Percentiles rank a stretch among this genome's conserved stretches.
phyloP scores from a whole-genome alignment of 2,888 invertebrate species.

The Caenorhabditis panamensis region DNA sequence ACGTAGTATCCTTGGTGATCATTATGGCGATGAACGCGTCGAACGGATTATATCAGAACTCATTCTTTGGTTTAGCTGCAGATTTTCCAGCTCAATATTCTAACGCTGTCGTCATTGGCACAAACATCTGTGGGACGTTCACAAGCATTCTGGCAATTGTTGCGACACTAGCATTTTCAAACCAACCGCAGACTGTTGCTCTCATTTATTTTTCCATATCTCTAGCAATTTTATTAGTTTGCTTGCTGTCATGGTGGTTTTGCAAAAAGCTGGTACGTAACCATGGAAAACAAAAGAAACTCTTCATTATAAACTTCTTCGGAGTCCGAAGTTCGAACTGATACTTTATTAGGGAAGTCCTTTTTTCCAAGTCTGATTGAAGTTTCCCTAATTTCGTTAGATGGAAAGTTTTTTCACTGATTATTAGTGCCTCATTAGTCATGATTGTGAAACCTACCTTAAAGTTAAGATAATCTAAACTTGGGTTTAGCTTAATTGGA shows the following conservation, averaged over 20 bases:
- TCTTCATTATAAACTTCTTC: no score
- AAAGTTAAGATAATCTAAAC: no score
- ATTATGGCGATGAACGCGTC: conserved; percentile 85
- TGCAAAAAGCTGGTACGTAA: conserved; percentile 92
- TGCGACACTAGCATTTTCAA: conserved; percentile 65
- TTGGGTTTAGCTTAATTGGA: no score
- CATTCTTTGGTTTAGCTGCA: conserved; percentile 95
- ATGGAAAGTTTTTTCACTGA: no score
- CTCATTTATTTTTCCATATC: conserved; percentile 98
- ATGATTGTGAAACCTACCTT: no score
- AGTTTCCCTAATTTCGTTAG: no score
- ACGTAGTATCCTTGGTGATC: conserved; percentile 82
- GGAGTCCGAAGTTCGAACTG: neutral
- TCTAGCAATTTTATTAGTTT: conserved; percentile 91
- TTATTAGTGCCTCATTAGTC: no score
- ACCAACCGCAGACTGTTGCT: conserved; percentile 85
- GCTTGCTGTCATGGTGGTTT: conserved; percentile 96
- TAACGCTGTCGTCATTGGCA: conserved; percentile 90
- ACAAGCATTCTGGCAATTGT: conserved; percentile 79
- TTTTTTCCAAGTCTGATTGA: no score
- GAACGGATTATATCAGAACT: conserved; percentile 93
- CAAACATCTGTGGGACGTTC: conserved; percentile 81
- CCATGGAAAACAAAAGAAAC: no score
- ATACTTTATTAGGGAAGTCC: no score
- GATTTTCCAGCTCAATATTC: conserved; percentile 89